Evolutionary conservation across 2,113 vertebrate genomes (phyloP), one percentile per base, ranked within the genome.

Genomic region (Zingel zingel): DNA sequence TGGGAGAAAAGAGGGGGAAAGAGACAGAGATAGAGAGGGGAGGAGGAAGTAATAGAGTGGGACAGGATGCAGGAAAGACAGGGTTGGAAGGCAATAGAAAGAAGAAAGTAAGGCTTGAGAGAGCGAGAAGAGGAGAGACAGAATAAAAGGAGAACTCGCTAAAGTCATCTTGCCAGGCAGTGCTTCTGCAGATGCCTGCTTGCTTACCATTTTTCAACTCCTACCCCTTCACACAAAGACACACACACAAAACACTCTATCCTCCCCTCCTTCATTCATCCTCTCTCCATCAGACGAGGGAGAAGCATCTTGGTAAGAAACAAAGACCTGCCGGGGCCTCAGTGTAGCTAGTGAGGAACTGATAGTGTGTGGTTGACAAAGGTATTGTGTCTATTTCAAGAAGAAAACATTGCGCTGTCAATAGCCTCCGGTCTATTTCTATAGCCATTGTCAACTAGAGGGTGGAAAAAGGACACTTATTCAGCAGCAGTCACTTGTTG

Each of bases 1-100:
- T 85, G 82, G 48, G 73, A 56, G 65, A 54, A 62, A 72, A 71
- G 39, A 53, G 58, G 45, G 27, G 18, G 19, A 62, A 15, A 51
- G 30, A 62, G 39, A 65, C 2, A 59, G 68, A 36, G 21, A 58
- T 27, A 27, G 36, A 14, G 43, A 16, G 61, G 9, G 56, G 4
- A 8, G 48, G 67, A 45, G 45, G 73, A 59, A 63, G 84, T 16
- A 73, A 71, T 25, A 14, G 84, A 84, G 64, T 66, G 80, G 88
- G 80, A 83, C 63, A 67, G 72, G 51, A 77, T 39, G 6, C 19
- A 62, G 68, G 81, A 39, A 77, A 84, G 79, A 80, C 81, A 72
- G 21, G 50, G 39, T 63, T 76, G 62, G 56, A 57, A 65, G 54
- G 77, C 59, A 57, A 50, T 1, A 12, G 71, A 74, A 69, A 59